Evolutionary conservation across 1,140 invertebrate species (phyloP).

Genomic region (Drosophila santomea): DNA sequence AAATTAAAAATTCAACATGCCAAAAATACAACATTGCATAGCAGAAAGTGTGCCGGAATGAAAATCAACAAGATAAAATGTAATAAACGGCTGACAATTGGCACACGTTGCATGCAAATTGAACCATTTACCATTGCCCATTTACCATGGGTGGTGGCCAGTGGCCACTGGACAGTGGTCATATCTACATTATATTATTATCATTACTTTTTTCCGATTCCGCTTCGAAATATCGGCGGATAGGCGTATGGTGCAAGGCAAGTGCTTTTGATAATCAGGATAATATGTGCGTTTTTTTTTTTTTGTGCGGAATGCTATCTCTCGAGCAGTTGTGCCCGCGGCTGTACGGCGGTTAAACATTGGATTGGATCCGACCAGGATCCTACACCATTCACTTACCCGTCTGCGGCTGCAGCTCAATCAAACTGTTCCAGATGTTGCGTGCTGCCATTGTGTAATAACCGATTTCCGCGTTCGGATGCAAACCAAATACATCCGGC

Average conservation of each 20-base stretch:
- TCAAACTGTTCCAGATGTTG: constrained; percentile 93
- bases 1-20: constrained; percentile 84
- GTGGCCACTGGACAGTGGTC: neutral
- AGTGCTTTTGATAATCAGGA: constrained; percentile 19
- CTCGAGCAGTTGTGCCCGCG: constrained; percentile 35
- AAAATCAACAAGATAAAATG: constrained; percentile 83
- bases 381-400: constrained; percentile 85
- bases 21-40: constrained; percentile 62
- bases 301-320: constrained; percentile 20
- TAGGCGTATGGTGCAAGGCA: neutral
- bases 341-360: constrained; percentile 25
- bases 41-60: constrained; percentile 48
- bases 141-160: neutral
- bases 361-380: constrained; percentile 3
- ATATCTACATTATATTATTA: constrained; percentile 48
- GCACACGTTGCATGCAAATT: constrained; percentile 80
- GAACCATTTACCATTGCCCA: constrained; percentile 61
- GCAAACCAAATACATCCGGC: constrained; percentile 95
- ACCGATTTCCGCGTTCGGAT: constrained; percentile 96
- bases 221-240: constrained; percentile 60
- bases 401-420: constrained; percentile 94
- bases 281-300: neutral
- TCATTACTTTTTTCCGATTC: constrained; percentile 36
- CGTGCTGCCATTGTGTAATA: constrained; percentile 93
- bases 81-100: constrained; percentile 82